These are phyloP conservation scores for Sebastolobus alascanus DNA, from an alignment of 2,797 vertebrate genomes.

Conservation along the genomic window DNA sequence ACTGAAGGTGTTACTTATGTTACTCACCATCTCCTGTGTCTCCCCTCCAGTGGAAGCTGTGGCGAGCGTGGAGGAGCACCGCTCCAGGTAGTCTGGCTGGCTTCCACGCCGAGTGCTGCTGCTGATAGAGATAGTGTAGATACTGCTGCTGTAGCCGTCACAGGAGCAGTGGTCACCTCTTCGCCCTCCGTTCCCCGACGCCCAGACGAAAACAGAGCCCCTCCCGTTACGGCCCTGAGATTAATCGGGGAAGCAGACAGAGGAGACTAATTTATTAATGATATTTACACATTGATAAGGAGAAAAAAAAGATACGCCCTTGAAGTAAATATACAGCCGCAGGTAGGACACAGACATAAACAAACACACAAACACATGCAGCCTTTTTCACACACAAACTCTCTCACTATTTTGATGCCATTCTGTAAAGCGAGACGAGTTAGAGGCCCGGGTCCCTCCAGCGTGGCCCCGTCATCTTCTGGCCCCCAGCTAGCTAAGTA, in stretches of 20 bases:
- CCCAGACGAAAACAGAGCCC: slow-evolving; percentile 96
- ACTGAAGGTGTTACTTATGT: background rate
- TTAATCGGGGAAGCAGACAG: slow-evolving; percentile 39
- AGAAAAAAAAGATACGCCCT: slow-evolving; percentile 39
- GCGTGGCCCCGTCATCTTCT: slow-evolving; percentile 92
- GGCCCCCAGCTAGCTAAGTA: slow-evolving; percentile 98
- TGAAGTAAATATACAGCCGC: slow-evolving; percentile 52
- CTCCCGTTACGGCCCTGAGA: slow-evolving; percentile 88
- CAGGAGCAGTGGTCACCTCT: slow-evolving; percentile 96
- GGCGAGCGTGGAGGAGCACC: slow-evolving; percentile 92
- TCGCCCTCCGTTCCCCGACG: slow-evolving; percentile 94
- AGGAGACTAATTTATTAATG: slow-evolving; percentile 52
- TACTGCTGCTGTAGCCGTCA: slow-evolving; percentile 95
- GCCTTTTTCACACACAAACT: background rate
- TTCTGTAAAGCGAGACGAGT: slow-evolving; percentile 91
- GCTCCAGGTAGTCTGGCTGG: slow-evolving; percentile 92
- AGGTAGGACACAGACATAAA: slow-evolving; percentile 34
- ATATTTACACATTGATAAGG: slow-evolving; percentile 46
- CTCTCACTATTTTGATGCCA: slow-evolving; percentile 85
- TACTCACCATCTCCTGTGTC: slow-evolving; percentile 89
- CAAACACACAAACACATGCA: slow-evolving; percentile 28
- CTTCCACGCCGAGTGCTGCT: slow-evolving; percentile 87
- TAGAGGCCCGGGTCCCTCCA: slow-evolving; percentile 95
- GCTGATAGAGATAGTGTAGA: slow-evolving; percentile 96
- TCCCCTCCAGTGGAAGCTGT: slow-evolving; percentile 91